Percentiles rank a stretch among this genome's conserved stretches.
Conservation (phyloP, 2,797 vertebrate genomes). For the Tolypeutes matacus region DNA sequence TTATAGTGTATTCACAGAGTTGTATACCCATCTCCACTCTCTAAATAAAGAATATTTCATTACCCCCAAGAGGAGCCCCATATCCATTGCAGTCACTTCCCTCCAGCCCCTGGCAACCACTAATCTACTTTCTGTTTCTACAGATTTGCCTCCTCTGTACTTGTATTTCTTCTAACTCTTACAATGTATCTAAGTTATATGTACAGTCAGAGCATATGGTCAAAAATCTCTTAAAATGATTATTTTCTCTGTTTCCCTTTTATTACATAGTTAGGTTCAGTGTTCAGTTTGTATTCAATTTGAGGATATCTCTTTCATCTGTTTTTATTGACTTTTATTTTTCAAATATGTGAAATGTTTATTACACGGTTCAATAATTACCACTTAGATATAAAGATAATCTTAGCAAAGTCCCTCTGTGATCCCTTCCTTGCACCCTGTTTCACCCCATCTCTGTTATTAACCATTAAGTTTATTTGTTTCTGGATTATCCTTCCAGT, state of each 20-base stretch:
- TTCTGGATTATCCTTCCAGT: not conserved
- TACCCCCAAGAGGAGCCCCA: too few relatives aligned
- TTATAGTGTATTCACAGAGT: not conserved
- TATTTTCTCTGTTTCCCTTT: not conserved
- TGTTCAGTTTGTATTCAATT: not conserved
- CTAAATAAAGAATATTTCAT: not conserved
- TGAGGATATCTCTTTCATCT: not conserved
- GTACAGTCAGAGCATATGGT: not conserved
- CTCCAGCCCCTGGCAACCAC: not conserved
- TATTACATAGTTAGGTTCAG: not conserved
- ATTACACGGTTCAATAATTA: not conserved
- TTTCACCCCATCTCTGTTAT: not conserved
- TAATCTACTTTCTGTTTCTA: not conserved
- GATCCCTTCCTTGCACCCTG: not conserved
- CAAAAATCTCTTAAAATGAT: not conserved
- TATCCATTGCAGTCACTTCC: not conserved
- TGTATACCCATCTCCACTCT: not conserved
- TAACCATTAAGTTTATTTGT: not conserved
- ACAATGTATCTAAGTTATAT: too few relatives aligned
- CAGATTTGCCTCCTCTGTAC: too few relatives aligned
- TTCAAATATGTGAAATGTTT: not conserved
- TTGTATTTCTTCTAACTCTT: not conserved
- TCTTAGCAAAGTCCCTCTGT: not conserved
- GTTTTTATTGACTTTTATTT: not conserved
- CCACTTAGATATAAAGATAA: too few relatives aligned